A percentile compares a stretch with the other conserved stretches of the same genome.
These are phyloP conservation scores for Pseudomyrmex gracilis DNA, from an alignment of 1,140 invertebrate genomes.

Conservation along the genomic window DNA sequence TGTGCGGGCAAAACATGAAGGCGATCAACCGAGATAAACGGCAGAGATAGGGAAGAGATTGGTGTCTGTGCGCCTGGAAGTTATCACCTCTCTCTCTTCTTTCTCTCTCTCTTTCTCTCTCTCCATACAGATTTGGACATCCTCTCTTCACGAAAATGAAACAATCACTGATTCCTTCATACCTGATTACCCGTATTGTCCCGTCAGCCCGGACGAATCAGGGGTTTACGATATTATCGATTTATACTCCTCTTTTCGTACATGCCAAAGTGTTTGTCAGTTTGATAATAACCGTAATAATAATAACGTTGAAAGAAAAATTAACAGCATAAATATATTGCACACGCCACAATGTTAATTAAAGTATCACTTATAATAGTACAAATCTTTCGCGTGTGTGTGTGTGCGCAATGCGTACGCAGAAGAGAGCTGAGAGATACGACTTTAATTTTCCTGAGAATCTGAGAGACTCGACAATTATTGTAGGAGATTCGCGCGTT, in stretches of 20 bases:
- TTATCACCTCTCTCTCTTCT: not conserved
- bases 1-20: conserved; percentile 59
- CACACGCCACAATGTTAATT: conserved; percentile 16
- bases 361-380: not conserved
- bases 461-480: not conserved
- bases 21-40: conserved; percentile 33
- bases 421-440: not conserved
- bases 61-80: conserved; percentile 46
- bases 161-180: conserved; percentile 83
- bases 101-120: not conserved
- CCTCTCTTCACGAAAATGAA: conserved; percentile 75
- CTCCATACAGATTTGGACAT: conserved; percentile 31
- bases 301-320: not conserved
- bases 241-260: conserved; percentile 55
- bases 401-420: too few species aligned
- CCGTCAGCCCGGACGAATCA: conserved; percentile 70
- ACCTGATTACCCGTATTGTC: conserved; percentile 84
- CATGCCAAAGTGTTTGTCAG: conserved; percentile 1
- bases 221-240: conserved; percentile 61
- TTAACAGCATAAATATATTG: conserved; percentile 31
- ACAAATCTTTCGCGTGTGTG: not conserved
- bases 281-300: not conserved
- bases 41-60: conserved; percentile 30
- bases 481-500: conserved; percentile 5
- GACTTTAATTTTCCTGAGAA: not conserved